Conservation (phyloP, 2,113 vertebrate species). For the Pomatostomus ruficeps region DNA sequence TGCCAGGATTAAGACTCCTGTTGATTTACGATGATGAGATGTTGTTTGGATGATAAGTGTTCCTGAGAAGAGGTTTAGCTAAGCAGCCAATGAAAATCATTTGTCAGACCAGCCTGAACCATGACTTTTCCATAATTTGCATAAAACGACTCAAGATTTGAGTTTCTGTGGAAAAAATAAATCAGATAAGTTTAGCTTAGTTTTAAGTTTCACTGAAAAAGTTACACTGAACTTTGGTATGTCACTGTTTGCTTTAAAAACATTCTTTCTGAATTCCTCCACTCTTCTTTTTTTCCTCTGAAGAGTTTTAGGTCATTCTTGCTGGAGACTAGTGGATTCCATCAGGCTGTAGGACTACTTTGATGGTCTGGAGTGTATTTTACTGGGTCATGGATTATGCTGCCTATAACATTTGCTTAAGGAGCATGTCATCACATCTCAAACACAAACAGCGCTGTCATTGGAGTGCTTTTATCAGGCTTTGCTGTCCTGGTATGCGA, state of each 20-base stretch:
- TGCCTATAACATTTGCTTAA: slow-evolving; percentile 50
- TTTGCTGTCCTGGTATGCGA: background rate
- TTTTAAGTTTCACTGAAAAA: slow-evolving; percentile 13
- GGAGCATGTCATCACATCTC: slow-evolving; percentile 46
- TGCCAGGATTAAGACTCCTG: background rate
- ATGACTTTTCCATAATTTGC: background rate
- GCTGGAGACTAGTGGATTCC: slow-evolving; percentile 14
- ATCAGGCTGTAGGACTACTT: slow-evolving; percentile 32
- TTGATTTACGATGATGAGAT: background rate
- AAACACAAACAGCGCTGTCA: slow-evolving; percentile 35
- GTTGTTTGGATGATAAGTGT: background rate
- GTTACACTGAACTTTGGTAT: slow-evolving; percentile 6
- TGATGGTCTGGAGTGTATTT: slow-evolving; percentile 53
- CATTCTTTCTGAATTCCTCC: slow-evolving; percentile 50
- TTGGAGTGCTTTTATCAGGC: slow-evolving; percentile 27
- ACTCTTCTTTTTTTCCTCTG: background rate
- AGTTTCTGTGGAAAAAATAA: background rate
- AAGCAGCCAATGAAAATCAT: background rate
- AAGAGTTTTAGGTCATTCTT: slow-evolving; percentile 50
- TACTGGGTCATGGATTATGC: slow-evolving; percentile 41
- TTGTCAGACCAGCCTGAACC: background rate
- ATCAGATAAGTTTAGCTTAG: background rate
- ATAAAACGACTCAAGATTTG: background rate
- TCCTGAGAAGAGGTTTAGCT: background rate
- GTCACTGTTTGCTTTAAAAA: slow-evolving; percentile 49